Evolutionary conservation across 2,113 vertebrate species (phyloP).

Genomic region (Percopsis transmontana): DNA sequence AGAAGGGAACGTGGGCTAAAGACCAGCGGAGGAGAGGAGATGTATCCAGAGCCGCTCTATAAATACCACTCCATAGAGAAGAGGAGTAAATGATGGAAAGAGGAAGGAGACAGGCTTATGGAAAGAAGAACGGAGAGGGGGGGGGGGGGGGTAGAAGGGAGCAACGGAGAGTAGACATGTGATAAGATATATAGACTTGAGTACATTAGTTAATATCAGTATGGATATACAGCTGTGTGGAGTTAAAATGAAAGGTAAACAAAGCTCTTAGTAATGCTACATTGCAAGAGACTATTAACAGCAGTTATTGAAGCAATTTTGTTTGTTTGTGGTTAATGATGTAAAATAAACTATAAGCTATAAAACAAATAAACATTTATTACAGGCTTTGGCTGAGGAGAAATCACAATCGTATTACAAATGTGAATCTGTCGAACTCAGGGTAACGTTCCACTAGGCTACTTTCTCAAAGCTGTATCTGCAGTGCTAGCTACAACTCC

Average conservation of each 20-base stretch:
- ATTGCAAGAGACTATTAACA: no score
- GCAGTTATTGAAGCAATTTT: no score
- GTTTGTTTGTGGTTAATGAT: no score
- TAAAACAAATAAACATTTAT: no score
- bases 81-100: slow-evolving; percentile 51
- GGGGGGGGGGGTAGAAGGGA: background rate
- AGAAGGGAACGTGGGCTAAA: background rate
- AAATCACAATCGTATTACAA: no score
- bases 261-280: no score
- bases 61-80: slow-evolving; percentile 58
- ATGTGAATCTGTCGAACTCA: no score
- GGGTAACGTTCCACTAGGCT: background rate
- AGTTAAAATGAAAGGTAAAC: no score
- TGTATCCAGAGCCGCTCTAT: slow-evolving; percentile 64
- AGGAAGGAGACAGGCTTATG: slow-evolving; percentile 50
- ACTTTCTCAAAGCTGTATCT: background rate
- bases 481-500: background rate
- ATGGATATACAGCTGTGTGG: no score
- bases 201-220: no score
- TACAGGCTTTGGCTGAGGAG: no score
- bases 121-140: slow-evolving; percentile 36
- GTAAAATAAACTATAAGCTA: no score
- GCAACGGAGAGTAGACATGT: slow-evolving; percentile 8
- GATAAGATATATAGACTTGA: background rate
- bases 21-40: slow-evolving; percentile 4